Evolutionary conservation across 2,888 invertebrate genomes (phyloP), one percentile per base, ranked within the genome.

Genomic region (Tromatobia lineatoria): DNA sequence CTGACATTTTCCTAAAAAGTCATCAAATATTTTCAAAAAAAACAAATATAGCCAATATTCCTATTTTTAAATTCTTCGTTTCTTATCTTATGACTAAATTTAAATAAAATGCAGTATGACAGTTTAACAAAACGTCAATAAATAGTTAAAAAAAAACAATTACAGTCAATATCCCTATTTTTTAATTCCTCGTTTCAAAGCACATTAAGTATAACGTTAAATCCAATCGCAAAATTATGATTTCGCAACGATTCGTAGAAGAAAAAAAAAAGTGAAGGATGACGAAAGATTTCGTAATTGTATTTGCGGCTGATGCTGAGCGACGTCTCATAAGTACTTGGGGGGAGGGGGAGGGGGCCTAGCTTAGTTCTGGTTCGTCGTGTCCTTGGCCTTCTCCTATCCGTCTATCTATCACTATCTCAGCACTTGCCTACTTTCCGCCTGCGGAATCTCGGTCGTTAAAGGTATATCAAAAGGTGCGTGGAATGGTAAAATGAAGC

Each of bases 301-400:
- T 59, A 45, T 73, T 47, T 45, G 45, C 13, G 59, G 25, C 23
- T 10, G 25, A 61, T 18, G 38, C 34, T 61, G 0, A 18, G 38
- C 38, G n/a, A n/a, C 23, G 18, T 61, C 61, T 18, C 61, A 34
- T 38, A 38, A 18, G 34, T n/a, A 11, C 0, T 34, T 1, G 8
- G 34, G 59, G 57, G 25, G 57, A 20, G 29, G 15, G 13, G 34
- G 34, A 34, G 34, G 38, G 61, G 20, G 47, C 23, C 42, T 71
- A 64, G 54, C 29, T 42, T 50, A 42, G 57, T 57, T 73, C 80
- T 74, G 67, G 25, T 82, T 54, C 57, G 18, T 67, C 71, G n/a
- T 74, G 70, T 85, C 61, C 83, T 89, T 83, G 83, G 80, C 83
- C 80, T 83, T 83, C 76, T 66, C 70, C 70, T 75, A 75, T 71